A percentile compares a stretch with the other conserved stretches of the same genome.
Conservation (phyloP, 2,113 vertebrate species). For the Hydrochoerus hydrochaeris region DNA sequence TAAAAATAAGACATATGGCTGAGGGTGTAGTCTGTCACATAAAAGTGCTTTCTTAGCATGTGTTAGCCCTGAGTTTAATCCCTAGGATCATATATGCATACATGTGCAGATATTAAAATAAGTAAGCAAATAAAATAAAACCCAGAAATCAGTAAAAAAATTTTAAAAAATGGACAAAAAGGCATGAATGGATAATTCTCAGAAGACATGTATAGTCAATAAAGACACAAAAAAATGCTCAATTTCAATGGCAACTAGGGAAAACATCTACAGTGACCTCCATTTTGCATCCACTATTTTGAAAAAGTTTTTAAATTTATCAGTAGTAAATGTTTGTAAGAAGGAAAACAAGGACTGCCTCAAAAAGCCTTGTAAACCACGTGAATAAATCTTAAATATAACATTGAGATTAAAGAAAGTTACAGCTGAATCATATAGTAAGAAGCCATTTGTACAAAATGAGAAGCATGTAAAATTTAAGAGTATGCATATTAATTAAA, state of each 20-base stretch:
- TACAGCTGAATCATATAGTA: neutral
- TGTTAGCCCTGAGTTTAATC: neutral
- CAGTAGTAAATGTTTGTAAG: neutral
- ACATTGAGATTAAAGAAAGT: neutral
- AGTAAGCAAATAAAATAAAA: neutral
- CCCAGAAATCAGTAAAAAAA: neutral
- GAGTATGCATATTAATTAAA: neutral
- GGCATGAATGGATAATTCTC: neutral
- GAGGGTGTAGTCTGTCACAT: neutral
- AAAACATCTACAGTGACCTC: neutral
- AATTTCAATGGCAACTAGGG: neutral
- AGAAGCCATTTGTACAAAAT: neutral
- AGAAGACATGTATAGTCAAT: neutral
- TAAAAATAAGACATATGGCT: neutral
- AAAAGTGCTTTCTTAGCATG: neutral
- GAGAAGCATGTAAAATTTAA: neutral
- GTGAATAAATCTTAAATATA: neutral
- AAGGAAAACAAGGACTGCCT: neutral
- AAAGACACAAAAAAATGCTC: neutral
- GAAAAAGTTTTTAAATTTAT: neutral
- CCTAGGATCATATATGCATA: neutral
- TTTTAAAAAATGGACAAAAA: neutral
- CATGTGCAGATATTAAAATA: neutral
- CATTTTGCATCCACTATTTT: neutral
- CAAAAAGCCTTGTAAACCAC: neutral